Evolutionary conservation across 2,888 invertebrate species (phyloP), one percentile per base, ranked within the genome.

Genomic region (Mellilla xanthometata): DNA sequence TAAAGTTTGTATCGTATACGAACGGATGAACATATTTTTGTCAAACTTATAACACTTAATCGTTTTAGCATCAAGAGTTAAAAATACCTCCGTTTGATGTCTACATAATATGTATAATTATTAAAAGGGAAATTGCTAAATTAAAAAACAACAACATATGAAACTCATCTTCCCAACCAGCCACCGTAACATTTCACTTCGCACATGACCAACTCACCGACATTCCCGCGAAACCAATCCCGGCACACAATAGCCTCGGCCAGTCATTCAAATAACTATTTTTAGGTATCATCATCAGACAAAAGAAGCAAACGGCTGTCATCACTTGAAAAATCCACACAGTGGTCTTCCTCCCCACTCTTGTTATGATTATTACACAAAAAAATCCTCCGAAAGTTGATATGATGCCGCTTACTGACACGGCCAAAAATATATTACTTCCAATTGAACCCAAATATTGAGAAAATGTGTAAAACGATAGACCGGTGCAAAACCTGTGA

Each of bases 171-270:
- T 9, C 12, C n/a, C 6, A 31, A 19, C 35, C 31, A 26, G 12
- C n/a, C 11, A n/a, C 15, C 27, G 32, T 8, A 27, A 46, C 36
- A 27, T 52, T 53, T 61, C 28, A 9, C 59, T 62, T 55, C 45
- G 36, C 48, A 54, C 58, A 38, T 51, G 34, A 34, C 38, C 26
- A 41, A 75, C 90, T 86, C 80, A 93, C 93, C 48, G 94, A 91
- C 67, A 93, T 88, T 46, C 93, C 92, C 34, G 92, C 91, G 60
- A 94, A 92, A 44, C 93, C 93, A 32, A 92, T 66, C 52, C 92
- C 92, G 49, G 93, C 92, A 51, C 93, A 86, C 9, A 88, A 58
- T 36, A 93, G 72, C 54, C 90, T 81, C 3, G 91, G 90, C 91
- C 91, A 92, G 62, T 92, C 91, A 46, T 80, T 79, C 10, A 53